These are phyloP conservation scores for Drosophila mulleri DNA, from an alignment of 2,888 invertebrate species.

Conservation along the genomic window DNA sequence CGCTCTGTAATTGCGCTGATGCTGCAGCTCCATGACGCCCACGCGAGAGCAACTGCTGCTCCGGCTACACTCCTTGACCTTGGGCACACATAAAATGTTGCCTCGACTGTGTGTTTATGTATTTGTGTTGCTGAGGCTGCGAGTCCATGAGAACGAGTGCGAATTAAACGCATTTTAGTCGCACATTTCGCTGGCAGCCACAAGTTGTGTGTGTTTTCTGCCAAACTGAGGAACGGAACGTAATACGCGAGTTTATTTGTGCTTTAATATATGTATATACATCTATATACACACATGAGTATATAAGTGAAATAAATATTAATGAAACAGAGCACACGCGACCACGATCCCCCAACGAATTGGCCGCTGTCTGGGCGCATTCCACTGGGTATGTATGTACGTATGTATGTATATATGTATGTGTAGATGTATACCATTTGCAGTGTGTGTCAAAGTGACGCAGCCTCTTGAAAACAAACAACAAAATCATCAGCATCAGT, in stretches of 20 bases:
- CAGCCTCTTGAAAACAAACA: conserved; percentile 59
- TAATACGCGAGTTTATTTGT: conserved; percentile 11
- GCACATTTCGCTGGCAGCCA: conserved; percentile 62
- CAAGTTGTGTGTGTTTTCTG: conserved; percentile 57
- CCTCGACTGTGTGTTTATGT: conserved; percentile 30
- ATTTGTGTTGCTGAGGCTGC: conserved; percentile 23
- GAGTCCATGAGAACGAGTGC: conserved; percentile 25
- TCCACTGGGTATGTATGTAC: conserved; percentile 31
- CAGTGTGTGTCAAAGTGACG: conserved; percentile 44
- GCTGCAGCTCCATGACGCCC: conserved; percentile 33
- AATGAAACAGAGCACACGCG: conserved; percentile 54
- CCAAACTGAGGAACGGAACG: conserved; percentile 26
- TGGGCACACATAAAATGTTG: conserved; percentile 67
- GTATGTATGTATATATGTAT: background rate
- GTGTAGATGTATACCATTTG: conserved; percentile 16
- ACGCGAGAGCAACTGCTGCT: conserved; percentile 17
- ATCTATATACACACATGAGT: conserved; percentile 3
- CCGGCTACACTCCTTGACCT: conserved; percentile 71
- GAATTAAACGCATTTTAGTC: conserved; percentile 62
- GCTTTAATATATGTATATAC: background rate
- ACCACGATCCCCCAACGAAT: conserved; percentile 60
- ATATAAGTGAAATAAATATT: conserved; percentile 18
- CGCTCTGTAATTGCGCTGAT: conserved; percentile 29
- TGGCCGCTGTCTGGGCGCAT: conserved; percentile 26
- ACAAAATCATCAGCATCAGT: conserved; percentile 40